Base-by-base conservation (phyloP, 2,113 vertebrate genomes). In the Phainopepla nitens region DNA sequence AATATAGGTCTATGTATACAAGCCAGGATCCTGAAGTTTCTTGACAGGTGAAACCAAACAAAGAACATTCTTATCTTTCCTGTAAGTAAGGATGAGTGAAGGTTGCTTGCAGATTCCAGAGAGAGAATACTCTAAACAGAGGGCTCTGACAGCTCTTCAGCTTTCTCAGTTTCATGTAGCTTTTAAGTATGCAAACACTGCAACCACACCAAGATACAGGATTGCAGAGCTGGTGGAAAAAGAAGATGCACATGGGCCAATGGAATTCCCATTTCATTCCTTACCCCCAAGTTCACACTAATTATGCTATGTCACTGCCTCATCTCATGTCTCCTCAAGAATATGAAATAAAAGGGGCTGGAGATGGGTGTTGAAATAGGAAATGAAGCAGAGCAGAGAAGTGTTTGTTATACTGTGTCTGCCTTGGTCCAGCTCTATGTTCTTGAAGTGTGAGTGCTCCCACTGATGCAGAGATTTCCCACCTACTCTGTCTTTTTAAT, bases 11-110 rank as follows among this genome's bases (percentile, higher is more conserved):
- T 80, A 8, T 54, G 13, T 31, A n/a, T 61, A 50, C 33, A 85
- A 80, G 23, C 36, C 62, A 92, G 42, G 19, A 89, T 53, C 35
- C 42, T 73, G 29, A 69, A 76, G 22, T 56, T 80, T 29, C 50
- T 93, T 70, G 47, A 65, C 71, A 82, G 75, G 64, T 92, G 82
- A 82, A 92, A 85, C 13, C 28, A 86, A 85, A 73, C 44, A 93
- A 88, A 96, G 54, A 83, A 86, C 23, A 24, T 77, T 90, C 57
- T 85, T 76, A 42, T 88, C n/a, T 88, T 57, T 62, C 71, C 15
- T 66, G 3, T 27, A 72, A 64, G 33, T 47, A 44, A 68, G 31
- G 15, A 58, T 1, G 3, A 31, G 16, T 85, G 70, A 87, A 93
- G 57, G 49, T 49, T 91, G n/a, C 35, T 84, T 4, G 1, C 28